phyloP scores from a whole-genome alignment of 2,113 vertebrate genomes.

The Sakesphorus luctuosus region DNA sequence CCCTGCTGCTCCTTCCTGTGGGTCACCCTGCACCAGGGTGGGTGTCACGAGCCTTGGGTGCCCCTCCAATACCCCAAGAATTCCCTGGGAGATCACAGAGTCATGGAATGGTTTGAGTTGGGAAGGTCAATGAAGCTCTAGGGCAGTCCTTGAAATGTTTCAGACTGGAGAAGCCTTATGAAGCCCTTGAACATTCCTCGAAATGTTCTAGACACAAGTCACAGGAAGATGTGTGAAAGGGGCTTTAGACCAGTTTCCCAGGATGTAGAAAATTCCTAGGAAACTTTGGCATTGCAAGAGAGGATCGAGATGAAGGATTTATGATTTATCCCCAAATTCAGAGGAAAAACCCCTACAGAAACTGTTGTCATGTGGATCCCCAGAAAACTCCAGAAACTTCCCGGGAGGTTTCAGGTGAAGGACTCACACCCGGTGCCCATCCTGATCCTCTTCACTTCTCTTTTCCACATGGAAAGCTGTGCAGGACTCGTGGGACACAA shows the following conservation, averaged over 20 bases:
- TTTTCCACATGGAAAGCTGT: background rate
- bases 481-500: accelerated
- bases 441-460: background rate
- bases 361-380: background rate
- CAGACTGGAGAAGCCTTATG: background rate
- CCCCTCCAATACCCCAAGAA: accelerated
- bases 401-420: background rate
- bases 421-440: accelerated
- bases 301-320: background rate
- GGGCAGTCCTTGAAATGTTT: background rate
- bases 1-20: background rate
- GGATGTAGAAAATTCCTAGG: background rate
- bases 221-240: background rate
- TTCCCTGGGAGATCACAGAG: background rate
- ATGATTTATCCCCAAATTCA: background rate
- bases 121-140: background rate
- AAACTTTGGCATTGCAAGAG: background rate
- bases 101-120: background rate
- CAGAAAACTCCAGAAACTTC: background rate
- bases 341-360: accelerated
- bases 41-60: background rate
- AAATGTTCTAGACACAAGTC: background rate
- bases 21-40: background rate
- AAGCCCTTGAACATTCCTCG: background rate
- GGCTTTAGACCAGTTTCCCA: background rate